These are phyloP conservation scores for Vannuccia rotundouncinata DNA, from an alignment of 2,888 invertebrate genomes.

Conservation along the genomic window DNA sequence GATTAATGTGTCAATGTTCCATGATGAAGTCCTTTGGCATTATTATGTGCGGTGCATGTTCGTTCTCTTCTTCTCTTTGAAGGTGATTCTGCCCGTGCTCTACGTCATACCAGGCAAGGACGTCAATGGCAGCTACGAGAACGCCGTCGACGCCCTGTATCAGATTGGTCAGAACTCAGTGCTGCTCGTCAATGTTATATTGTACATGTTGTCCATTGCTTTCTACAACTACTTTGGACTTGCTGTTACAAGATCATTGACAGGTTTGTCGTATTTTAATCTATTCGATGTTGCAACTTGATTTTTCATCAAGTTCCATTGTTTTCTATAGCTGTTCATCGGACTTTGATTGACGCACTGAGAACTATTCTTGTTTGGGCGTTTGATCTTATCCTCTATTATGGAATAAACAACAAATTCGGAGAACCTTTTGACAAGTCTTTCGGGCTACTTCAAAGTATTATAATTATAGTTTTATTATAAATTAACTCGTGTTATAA, in stretches of 20 bases:
- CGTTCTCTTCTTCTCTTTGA: no score
- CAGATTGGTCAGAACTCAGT: constrained; percentile 47
- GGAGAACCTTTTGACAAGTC: constrained; percentile 43
- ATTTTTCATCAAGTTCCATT: background rate
- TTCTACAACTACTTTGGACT: constrained; percentile 52
- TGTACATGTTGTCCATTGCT: constrained; percentile 49
- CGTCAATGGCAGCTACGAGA: constrained; percentile 49
- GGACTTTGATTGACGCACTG: constrained; percentile 50
- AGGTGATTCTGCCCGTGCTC: constrained; percentile 50
- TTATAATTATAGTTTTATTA: constrained; percentile 32
- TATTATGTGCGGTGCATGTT: no score
- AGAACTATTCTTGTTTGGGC: constrained; percentile 51
- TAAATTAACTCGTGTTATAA: background rate
- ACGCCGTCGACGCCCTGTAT: constrained; percentile 50
- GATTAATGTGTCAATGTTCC: no score
- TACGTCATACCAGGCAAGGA: constrained; percentile 48
- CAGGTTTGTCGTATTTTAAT: constrained; percentile 46
- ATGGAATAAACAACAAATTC: constrained; percentile 45
- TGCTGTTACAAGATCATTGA: constrained; percentile 49
- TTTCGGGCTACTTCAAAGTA: constrained; percentile 50
- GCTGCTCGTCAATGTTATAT: constrained; percentile 46
- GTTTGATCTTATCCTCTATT: constrained; percentile 47
- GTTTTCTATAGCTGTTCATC: constrained; percentile 47
- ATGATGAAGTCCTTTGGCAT: no score
- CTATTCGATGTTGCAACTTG: background rate